These are phyloP conservation scores for Invenusta paracnida DNA, from an alignment of 2,888 invertebrate species.

Conservation along the genomic window DNA sequence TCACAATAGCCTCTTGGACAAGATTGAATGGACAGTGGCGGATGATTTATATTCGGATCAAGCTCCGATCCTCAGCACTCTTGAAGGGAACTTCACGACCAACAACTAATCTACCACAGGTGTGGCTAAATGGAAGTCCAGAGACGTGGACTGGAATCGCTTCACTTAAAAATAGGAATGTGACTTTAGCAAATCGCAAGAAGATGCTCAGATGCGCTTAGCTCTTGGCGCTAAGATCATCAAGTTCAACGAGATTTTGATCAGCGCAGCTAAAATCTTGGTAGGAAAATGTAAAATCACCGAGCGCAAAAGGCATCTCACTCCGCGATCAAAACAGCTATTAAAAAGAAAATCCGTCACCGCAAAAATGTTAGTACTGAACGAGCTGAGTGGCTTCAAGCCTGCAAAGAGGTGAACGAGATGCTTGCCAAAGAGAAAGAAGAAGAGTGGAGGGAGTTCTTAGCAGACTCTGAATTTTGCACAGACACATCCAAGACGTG, in stretches of 20 bases:
- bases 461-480: not conserved
- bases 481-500: no score
- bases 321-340: not conserved
- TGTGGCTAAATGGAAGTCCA: not conserved
- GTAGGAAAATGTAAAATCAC: not conserved
- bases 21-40: not conserved
- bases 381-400: not conserved
- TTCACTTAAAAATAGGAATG: not conserved
- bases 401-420: not conserved
- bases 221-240: not conserved
- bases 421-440: not conserved
- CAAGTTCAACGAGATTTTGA: not conserved
- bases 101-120: not conserved
- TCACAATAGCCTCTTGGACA: not conserved
- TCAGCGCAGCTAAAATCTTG: not conserved
- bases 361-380: not conserved
- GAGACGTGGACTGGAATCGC: not conserved
- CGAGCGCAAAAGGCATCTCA: not conserved
- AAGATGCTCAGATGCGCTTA: not conserved
- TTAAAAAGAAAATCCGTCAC: not conserved
- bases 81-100: not conserved
- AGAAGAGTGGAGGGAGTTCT: not conserved
- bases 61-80: not conserved
- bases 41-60: not conserved
- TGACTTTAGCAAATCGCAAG: not conserved